phyloP scores from a whole-genome alignment of 2,888 invertebrate species.

The Cancer borealis region DNA sequence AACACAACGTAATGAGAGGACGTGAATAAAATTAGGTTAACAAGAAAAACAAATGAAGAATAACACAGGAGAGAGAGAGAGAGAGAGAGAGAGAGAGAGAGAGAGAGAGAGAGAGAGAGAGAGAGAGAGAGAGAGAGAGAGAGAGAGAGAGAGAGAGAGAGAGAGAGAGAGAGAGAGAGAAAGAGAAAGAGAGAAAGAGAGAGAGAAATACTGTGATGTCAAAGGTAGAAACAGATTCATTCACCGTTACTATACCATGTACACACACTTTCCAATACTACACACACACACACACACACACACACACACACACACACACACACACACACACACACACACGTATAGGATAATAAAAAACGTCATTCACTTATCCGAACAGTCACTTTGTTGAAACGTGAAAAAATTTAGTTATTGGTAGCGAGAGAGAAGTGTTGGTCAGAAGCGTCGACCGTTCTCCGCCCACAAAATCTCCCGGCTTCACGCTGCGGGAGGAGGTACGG shows the following conservation, averaged over 20 bases:
- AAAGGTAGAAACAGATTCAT: neutral
- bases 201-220: neutral
- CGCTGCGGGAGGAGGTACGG: neutral
- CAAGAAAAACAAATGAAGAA: neutral
- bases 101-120: neutral
- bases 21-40: neutral
- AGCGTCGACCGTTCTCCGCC: neutral
- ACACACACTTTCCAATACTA: neutral
- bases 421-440: neutral
- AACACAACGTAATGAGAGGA: neutral
- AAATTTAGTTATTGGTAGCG: neutral
- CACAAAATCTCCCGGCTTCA: too few relatives aligned
- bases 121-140: neutral
- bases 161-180: conserved; percentile 49
- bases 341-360: neutral
- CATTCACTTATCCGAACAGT: neutral
- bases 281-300: conserved; percentile 12
- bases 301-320: neutral
- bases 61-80: neutral
- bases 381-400: neutral
- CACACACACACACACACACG: conserved; percentile 28
- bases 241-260: neutral
- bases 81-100: neutral
- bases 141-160: conserved; percentile 39
- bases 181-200: conserved; percentile 18